Evolutionary conservation across 2,113 vertebrate genomes (phyloP), one percentile per base, ranked within the genome.

Genomic region (Cavia aperea): DNA sequence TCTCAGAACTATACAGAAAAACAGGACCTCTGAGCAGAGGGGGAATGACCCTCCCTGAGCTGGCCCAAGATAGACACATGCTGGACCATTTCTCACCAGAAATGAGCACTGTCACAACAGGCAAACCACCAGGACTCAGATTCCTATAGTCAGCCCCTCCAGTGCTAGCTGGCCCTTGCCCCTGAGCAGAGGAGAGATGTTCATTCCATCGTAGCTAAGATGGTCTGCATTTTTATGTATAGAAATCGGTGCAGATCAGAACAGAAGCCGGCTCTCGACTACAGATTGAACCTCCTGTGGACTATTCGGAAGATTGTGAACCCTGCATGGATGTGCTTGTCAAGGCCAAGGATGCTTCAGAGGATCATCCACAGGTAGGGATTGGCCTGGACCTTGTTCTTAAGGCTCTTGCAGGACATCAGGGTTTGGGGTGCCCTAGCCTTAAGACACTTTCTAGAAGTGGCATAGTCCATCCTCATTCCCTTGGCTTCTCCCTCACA

Each of bases 181-280:
- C 66, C 31, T 21, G 16, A 1, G 72, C 33, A n/a, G 62, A 16
- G 31, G 39, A 39, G 3, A 68, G 46, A 4, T 9, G 18, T 62
- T 49, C 3, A 1, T 81, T 70, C 60, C 24, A 2, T 54, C 2
- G 0, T 29, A 1, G n/a, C 86, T 95, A n/a, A 96, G 83, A 70
- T 0, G 2, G 54, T 77, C 93, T 56, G 46, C 1, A 95, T 93
- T 95, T 94, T 75, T 95, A 77, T 86, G 95, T 58, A 26, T 95
- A 99, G 99, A 97, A 98, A 96, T 97, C 98, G 0, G 97, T 99
- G 96, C 97, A 97, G 31, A 99, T 99, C 97, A 98, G 98, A 97
- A 98, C 98, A 36, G 98, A 99, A 96, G 92, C 96, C 21, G 99
- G 99, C 75, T 68, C 75, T 0, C 97, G 96, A 94, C 96, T 99